These are phyloP conservation scores for Arothron firmamentum DNA, from an alignment of 2,113 vertebrate species.

Conservation along the genomic window DNA sequence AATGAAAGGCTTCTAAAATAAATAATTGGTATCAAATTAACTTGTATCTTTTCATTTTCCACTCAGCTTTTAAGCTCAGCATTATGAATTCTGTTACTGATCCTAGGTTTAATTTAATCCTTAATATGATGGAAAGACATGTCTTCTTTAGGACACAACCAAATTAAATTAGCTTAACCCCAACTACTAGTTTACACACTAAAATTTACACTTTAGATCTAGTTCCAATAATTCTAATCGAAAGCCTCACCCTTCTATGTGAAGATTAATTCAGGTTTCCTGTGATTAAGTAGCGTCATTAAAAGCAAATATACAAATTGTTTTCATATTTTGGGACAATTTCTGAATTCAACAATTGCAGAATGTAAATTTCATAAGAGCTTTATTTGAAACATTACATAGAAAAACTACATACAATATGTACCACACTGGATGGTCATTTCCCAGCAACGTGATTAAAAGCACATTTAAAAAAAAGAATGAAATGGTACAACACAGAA, in stretches of 20 bases:
- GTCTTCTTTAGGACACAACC: neutral
- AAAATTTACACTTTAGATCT: too few species aligned
- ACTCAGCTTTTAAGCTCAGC: neutral
- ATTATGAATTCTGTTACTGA: neutral
- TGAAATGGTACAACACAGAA: constrained; percentile 76
- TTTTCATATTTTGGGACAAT: neutral
- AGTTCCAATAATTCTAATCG: too few species aligned
- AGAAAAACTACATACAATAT: constrained; percentile 97
- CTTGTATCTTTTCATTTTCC: neutral
- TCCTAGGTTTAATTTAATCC: neutral
- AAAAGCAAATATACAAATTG: neutral
- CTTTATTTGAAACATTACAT: constrained; percentile 99
- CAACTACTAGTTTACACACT: too few species aligned
- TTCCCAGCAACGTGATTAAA: constrained; percentile 79
- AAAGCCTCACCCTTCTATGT: too few species aligned
- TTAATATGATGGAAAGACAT: neutral
- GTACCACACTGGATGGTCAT: constrained; percentile 77
- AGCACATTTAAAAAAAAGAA: constrained; percentile 64
- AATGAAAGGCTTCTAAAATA: constrained; percentile 59
- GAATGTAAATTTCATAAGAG: constrained; percentile 59
- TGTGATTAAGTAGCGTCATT: neutral
- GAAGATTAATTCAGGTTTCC: too few species aligned
- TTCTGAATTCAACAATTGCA: neutral
- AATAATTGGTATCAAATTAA: constrained; percentile 36
- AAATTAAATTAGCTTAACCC: too few species aligned